phyloP scores from a whole-genome alignment of 2,113 vertebrate genomes.

The Hyaena hyaena region DNA sequence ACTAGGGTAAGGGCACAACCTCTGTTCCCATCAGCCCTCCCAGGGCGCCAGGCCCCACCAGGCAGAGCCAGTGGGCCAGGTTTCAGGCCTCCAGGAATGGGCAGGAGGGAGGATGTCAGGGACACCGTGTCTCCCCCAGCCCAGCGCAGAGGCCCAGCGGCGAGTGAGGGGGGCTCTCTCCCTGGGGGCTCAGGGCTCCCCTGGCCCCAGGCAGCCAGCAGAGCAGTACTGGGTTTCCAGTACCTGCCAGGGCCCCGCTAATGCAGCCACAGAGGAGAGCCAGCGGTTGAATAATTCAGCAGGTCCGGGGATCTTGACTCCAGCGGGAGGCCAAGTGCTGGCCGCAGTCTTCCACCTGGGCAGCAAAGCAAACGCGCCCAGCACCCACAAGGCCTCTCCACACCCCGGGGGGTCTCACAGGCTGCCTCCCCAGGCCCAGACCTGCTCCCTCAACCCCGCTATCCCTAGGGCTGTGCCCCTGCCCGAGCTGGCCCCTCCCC shows the following conservation, averaged over 20 bases:
- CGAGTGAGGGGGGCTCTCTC: background rate
- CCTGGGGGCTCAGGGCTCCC: background rate
- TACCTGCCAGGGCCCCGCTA: background rate
- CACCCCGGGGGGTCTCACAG: background rate
- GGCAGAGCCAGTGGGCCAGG: background rate
- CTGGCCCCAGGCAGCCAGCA: background rate
- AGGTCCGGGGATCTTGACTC: background rate
- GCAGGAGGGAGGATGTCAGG: background rate
- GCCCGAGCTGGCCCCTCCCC: no score
- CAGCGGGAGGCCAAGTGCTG: background rate
- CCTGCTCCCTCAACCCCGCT: no score
- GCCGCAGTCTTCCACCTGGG: background rate
- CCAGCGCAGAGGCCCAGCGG: background rate
- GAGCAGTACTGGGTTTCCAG: background rate
- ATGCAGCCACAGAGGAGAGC: background rate
- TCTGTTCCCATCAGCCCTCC: fast-evolving
- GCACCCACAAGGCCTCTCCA: background rate
- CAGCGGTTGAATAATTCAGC: background rate
- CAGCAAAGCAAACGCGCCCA: fast-evolving
- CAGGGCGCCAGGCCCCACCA: background rate
- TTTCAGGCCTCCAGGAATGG: no score
- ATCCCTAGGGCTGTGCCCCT: background rate
- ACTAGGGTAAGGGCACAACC: no score
- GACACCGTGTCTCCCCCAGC: fast-evolving
- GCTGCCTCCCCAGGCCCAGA: background rate